Base-by-base conservation (phyloP, 2,113 vertebrate genomes). In the Melanotaenia duboulayi region DNA sequence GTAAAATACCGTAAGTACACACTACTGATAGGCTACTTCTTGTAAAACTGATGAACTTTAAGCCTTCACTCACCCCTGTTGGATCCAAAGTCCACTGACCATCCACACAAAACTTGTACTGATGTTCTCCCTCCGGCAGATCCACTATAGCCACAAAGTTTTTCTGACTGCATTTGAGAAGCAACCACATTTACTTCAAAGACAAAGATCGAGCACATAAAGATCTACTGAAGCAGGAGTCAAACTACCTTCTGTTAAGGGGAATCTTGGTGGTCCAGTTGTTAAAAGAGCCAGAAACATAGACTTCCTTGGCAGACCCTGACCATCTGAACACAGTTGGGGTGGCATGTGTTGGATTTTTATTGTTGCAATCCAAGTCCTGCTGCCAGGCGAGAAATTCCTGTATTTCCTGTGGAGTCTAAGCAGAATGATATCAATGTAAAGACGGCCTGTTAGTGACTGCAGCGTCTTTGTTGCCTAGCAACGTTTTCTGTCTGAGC, bases 81-180 rank as follows among this genome's bases (percentile, higher is more conserved):
- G 97, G 95, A 84, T 99, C 97, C 0, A 98, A 92, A 0, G 95
- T 97, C 98, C 98, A 99, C 90, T 98, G 96, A 12, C 98, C 97
- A 16, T 99, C 98, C 54, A 99, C 96, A 3, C 95, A 95, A 76
- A 97, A 99, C 89, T 99, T 99, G 90, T 99, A 99, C 69, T 99
- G 98, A 91, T 99, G 98, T 80, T 99, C 97, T 50, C 98, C 98
- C 91, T 99, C 98, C 0, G 97, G 98, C 78, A 99, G 93, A 71
- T 99, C 96, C 87, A 99, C 87, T 51, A 99, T 96, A 5, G 95
- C 97, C 71, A 96, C 96, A 69, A 99, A 99, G 91, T 98, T 99
- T 50, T 97, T 97, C 80, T 97, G 96, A 92, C 98, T 99, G 81
- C 4, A 11, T 61, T 57, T 23, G 22, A 87, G 44, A 86, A 22